These are phyloP conservation scores for Phalangium opilio DNA, from an alignment of 2,888 invertebrate genomes.

Conservation along the genomic window DNA sequence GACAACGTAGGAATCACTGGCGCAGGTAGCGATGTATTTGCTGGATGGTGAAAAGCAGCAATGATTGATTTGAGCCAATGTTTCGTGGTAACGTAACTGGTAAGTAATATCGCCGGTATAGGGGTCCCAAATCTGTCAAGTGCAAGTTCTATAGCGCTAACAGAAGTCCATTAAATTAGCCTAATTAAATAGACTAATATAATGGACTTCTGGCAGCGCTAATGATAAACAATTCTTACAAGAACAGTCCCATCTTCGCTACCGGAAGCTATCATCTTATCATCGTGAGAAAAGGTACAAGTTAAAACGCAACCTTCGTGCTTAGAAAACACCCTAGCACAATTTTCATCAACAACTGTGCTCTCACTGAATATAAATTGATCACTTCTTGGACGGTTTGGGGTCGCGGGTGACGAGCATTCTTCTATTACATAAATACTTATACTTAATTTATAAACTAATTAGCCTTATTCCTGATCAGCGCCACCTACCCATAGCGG, in stretches of 20 bases:
- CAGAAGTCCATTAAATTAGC: background rate
- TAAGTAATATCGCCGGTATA: background rate
- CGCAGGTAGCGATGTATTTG: constrained; percentile 2
- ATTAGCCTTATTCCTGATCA: too few species aligned
- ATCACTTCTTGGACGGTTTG: too few species aligned
- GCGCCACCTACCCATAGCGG: too few species aligned
- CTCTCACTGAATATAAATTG: background rate
- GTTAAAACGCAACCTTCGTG: background rate
- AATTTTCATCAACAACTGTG: background rate
- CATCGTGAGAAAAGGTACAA: background rate
- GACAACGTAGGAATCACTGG: constrained; percentile 1
- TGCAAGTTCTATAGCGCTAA: background rate
- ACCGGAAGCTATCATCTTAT: background rate
- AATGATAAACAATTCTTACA: too few species aligned
- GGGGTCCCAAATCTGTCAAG: constrained; percentile 8
- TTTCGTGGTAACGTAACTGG: background rate
- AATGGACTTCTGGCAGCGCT: too few species aligned
- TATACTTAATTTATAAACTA: too few species aligned
- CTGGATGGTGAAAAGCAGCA: constrained; percentile 8
- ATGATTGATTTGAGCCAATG: background rate
- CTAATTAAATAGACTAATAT: too few species aligned
- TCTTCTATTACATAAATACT: too few species aligned
- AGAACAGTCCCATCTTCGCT: background rate
- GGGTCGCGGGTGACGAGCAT: too few species aligned
- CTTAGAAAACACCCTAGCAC: background rate